Conservation (phyloP, 2,888 invertebrate species). For the Crematogaster levior region DNA sequence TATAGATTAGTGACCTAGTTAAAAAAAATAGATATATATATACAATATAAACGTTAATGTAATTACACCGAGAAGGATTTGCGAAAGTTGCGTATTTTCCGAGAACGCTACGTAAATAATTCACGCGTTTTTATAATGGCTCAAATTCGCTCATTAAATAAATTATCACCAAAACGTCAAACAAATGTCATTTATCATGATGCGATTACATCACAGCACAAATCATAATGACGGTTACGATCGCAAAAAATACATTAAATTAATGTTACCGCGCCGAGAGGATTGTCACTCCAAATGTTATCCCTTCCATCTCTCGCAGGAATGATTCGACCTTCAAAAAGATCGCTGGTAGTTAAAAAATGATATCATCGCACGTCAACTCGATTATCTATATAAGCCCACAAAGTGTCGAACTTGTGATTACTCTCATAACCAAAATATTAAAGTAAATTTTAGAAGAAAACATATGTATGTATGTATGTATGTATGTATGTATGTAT, state of each 20-base stretch:
- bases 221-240: conserved; percentile 60
- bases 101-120: conserved; percentile 26
- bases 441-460: neutral
- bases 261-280: conserved; percentile 55
- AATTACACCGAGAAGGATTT: neutral
- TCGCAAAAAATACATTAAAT: conserved; percentile 61
- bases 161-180: conserved; percentile 32
- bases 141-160: conserved; percentile 33
- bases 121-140: conserved; percentile 19
- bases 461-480: no score
- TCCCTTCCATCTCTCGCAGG: neutral
- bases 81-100: conserved; percentile 11
- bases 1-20: no score
- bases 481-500: no score
- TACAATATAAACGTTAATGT: neutral
- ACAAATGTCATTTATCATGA: conserved; percentile 32
- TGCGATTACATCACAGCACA: conserved; percentile 36
- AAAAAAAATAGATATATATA: neutral
- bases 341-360: conserved; percentile 55
- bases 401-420: conserved; percentile 56
- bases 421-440: conserved; percentile 11
- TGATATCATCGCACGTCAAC: conserved; percentile 57
- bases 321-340: conserved; percentile 55
- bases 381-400: conserved; percentile 14
- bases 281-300: conserved; percentile 49